Percentiles rank a stretch among this genome's conserved stretches.
Conservation (phyloP, 2,113 vertebrate genomes). For the Mus pahari region DNA sequence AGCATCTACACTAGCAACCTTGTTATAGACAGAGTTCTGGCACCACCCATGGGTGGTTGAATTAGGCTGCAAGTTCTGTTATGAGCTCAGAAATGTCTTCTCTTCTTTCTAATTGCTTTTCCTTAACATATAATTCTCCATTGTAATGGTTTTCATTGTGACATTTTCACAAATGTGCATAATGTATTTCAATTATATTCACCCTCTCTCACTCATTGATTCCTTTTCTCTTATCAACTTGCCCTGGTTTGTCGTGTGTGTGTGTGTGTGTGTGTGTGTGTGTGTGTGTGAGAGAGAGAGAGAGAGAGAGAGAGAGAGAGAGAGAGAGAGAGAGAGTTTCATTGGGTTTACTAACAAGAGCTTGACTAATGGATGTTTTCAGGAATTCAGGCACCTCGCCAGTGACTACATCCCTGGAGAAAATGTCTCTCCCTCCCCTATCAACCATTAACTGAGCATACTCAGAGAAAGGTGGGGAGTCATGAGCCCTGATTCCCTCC, state of each 20-base stretch:
- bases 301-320: too few relatives aligned
- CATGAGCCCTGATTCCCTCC: neutral
- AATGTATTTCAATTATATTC: neutral
- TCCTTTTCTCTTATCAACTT: neutral
- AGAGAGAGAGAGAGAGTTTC: neutral
- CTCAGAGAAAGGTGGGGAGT: neutral
- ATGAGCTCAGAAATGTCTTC: neutral
- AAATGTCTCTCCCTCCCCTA: neutral
- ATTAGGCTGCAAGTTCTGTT: neutral
- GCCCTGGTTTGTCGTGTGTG: neutral
- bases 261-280: neutral
- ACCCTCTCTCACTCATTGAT: neutral
- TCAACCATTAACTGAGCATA: neutral
- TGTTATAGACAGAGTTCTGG: neutral
- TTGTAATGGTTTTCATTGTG: neutral
- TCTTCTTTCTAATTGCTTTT: neutral
- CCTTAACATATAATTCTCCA: neutral
- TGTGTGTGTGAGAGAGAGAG: neutral
- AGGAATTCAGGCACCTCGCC: neutral
- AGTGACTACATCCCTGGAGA: neutral
- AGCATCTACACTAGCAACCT: neutral
- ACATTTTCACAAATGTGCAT: neutral
- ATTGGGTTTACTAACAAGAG: neutral
- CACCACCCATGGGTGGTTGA: neutral
- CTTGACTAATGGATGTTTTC: neutral